Evolutionary conservation across 1,140 invertebrate species (phyloP).

Genomic region (Lordiphosa stackelbergi): DNA sequence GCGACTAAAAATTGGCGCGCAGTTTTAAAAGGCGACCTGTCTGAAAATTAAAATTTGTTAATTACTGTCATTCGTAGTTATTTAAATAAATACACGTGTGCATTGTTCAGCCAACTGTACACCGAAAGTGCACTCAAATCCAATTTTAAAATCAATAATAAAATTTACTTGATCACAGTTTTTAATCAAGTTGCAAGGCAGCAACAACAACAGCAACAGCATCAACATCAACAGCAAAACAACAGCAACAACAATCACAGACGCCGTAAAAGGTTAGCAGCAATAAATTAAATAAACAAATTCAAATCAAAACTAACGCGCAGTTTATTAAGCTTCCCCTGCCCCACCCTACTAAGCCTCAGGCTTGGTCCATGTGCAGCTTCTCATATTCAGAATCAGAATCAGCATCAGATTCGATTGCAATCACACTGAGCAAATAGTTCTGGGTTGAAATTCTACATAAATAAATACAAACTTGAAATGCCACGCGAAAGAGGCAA

Average conservation of each 20-base stretch:
- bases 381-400: conserved; percentile 6
- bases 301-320: conserved; percentile 48
- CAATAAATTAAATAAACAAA: conserved; percentile 45
- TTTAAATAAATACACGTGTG: conserved; percentile 38
- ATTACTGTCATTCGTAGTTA: conserved; percentile 9
- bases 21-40: conserved; percentile 2
- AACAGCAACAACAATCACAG: conserved; percentile 15
- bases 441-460: conserved; percentile 19
- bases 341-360: neutral
- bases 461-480: conserved; percentile 15
- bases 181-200: conserved; percentile 29
- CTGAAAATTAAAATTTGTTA: conserved; percentile 17
- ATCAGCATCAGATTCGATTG: conserved; percentile 13
- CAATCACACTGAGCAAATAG: conserved; percentile 33
- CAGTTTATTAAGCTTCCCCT: conserved; percentile 35
- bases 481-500: conserved; percentile 22
- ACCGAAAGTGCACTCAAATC: conserved; percentile 17
- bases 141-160: neutral
- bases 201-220: conserved; percentile 1
- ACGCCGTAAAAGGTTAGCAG: conserved; percentile 42
- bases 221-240: conserved; percentile 4
- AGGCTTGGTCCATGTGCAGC: conserved; percentile 15
- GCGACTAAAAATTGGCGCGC: conserved; percentile 41
- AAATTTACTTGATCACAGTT: conserved; percentile 18
- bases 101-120: neutral